Evolutionary conservation across 2,888 invertebrate genomes (phyloP).

Genomic region (Leistus spinibarbis): DNA sequence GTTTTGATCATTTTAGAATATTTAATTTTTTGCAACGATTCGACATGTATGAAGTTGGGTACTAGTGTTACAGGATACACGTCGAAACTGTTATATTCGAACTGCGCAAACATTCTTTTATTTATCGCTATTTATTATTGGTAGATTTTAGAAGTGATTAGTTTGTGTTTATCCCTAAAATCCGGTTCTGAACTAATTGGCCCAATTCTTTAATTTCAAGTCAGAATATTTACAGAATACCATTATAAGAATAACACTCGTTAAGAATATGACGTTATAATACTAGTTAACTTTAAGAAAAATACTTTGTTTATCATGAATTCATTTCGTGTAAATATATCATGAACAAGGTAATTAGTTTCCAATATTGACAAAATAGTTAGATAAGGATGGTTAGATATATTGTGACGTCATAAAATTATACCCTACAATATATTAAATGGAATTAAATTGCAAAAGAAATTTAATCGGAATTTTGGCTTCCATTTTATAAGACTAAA

Average conservation of each 20-base stretch:
- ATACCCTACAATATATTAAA: no score
- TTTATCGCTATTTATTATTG: slow-evolving; percentile 33
- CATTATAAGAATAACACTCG: no score
- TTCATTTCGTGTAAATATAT: background rate
- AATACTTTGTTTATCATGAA: no score
- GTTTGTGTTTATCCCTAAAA: background rate
- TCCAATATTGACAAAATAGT: no score
- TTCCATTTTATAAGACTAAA: no score
- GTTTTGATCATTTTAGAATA: background rate
- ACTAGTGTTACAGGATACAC: background rate
- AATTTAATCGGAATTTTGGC: no score
- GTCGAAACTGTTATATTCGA: background rate
- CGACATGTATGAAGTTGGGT: background rate
- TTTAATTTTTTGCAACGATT: background rate
- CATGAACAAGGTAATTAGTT: no score
- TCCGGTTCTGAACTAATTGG: background rate
- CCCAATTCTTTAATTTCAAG: background rate
- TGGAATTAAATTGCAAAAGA: no score
- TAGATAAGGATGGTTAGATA: no score
- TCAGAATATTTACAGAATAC: no score
- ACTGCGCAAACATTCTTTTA: slow-evolving; percentile 25
- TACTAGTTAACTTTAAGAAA: background rate
- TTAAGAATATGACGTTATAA: background rate
- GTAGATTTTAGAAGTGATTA: slow-evolving; percentile 17
- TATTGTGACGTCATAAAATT: background rate